A percentile compares a stretch with the other conserved stretches of the same genome.
phyloP scores from a whole-genome alignment of 2,797 vertebrate species.

The Hozukius guyotensis region DNA sequence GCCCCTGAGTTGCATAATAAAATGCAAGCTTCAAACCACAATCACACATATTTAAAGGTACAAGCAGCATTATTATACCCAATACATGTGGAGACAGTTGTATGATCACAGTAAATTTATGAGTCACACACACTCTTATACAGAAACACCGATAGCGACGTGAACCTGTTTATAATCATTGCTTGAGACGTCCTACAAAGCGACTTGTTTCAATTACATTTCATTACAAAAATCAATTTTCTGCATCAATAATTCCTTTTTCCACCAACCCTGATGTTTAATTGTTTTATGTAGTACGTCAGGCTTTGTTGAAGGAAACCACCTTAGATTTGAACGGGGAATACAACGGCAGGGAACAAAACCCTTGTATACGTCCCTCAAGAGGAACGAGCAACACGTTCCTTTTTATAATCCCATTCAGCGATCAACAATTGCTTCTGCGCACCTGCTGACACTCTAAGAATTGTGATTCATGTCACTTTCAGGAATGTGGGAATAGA shows the following conservation, averaged over 20 bases:
- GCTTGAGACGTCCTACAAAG: constrained; percentile 34
- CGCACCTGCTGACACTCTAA: background rate
- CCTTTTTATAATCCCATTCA: constrained; percentile 36
- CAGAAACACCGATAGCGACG: constrained; percentile 9
- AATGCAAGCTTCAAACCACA: background rate
- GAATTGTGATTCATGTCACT: constrained; percentile 21
- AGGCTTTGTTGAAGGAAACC: constrained; percentile 53
- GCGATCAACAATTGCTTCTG: constrained; percentile 1
- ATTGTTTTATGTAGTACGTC: constrained; percentile 72
- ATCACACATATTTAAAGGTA: background rate
- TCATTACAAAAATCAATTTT: constrained; percentile 77
- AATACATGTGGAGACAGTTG: background rate
- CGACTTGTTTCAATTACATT: constrained; percentile 65
- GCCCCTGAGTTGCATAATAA: background rate
- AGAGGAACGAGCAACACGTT: constrained; percentile 39
- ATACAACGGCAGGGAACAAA: constrained; percentile 29
- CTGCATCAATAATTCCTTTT: constrained; percentile 68
- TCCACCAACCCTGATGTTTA: constrained; percentile 39
- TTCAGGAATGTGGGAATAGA: background rate
- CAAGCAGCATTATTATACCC: background rate
- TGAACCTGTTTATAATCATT: constrained; percentile 36
- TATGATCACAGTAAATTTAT: constrained; percentile 25
- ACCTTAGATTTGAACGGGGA: constrained; percentile 43
- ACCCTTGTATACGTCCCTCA: constrained; percentile 42
- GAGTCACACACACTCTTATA: background rate